Evolutionary conservation across 2,888 invertebrate genomes (phyloP), one percentile per base, ranked within the genome.

Genomic region (Cephus pulcher): DNA sequence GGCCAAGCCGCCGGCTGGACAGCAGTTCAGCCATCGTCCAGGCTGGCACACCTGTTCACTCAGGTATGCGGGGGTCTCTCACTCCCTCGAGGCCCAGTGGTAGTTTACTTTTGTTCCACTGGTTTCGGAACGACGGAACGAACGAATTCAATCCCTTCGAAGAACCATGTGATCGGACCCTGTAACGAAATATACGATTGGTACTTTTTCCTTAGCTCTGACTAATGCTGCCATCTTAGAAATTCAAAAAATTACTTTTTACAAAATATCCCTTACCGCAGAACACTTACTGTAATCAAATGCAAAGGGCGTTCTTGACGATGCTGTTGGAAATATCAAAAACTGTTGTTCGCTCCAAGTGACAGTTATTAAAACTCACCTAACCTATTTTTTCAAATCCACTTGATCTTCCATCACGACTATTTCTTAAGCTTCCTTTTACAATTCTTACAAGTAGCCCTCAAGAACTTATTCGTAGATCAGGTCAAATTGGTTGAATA

Each of bases 31-130:
- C 34, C 69, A 69, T 76, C 78, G 69, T 70, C 71, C 76, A 33
- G 74, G 74, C 81, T 75, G 82, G 87, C 87, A 87, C 87, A 87
- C 87, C 87, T 87, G 87, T 87, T 87, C 86, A 82, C 84, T 82
- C 86, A 87, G 86, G 87, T 87, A 87, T 87, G 87, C 84, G 83
- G 83, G 83, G 81, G 82, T 80, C 79, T 80, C 79, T n/a, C 37
- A 69, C 75, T 76, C 70, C 73, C 78, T 68, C 75, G 80, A 73
- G 79, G 69, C 56, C 76, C 78, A 74, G 75, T 77, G 80, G 82
- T 84, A 84, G 82, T 84, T 84, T 82, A 84, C 81, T 81, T 82
- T 84, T 83, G 84, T 70, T 78, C 79, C 70, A 71, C 78, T 76
- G 79, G 82, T 83, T 83, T 81, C 81, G 78, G 73, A 74, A 80